A percentile compares a stretch with the other conserved stretches of the same genome.
phyloP scores from a whole-genome alignment of 2,888 invertebrate species.

The Caradrina kadenii region DNA sequence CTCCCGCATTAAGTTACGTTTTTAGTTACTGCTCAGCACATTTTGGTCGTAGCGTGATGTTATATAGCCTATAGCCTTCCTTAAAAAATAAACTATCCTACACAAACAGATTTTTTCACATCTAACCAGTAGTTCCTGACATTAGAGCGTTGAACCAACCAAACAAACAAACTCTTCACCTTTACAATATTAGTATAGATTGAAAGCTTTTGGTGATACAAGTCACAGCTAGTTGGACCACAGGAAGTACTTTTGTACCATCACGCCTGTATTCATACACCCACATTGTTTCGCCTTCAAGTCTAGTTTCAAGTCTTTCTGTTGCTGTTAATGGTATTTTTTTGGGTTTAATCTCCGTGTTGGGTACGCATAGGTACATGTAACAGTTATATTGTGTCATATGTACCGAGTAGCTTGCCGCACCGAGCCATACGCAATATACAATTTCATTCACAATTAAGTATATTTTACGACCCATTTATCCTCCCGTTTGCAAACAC shows the following conservation, averaged over 20 bases:
- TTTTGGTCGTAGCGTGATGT: no score
- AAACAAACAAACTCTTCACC: no score
- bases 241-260: neutral
- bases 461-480: slow-evolving; percentile 18
- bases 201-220: slow-evolving; percentile 21
- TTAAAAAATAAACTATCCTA: no score
- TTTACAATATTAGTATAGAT: no score
- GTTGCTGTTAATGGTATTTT: neutral
- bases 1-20: no score
- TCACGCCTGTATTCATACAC: no score
- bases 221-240: neutral
- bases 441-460: slow-evolving; percentile 16
- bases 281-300: slow-evolving; percentile 1
- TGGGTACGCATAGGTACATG: neutral
- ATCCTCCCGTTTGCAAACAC: slow-evolving; percentile 7
- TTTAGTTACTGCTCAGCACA: no score
- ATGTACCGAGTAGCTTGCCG: neutral
- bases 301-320: neutral
- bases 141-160: no score
- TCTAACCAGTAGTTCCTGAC: no score
- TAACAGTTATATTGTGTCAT: neutral
- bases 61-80: no score
- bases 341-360: neutral
- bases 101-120: no score
- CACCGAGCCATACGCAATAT: neutral